phyloP scores from a whole-genome alignment of 92 coral and sea anemone species.

The Actinostola sp. region DNA sequence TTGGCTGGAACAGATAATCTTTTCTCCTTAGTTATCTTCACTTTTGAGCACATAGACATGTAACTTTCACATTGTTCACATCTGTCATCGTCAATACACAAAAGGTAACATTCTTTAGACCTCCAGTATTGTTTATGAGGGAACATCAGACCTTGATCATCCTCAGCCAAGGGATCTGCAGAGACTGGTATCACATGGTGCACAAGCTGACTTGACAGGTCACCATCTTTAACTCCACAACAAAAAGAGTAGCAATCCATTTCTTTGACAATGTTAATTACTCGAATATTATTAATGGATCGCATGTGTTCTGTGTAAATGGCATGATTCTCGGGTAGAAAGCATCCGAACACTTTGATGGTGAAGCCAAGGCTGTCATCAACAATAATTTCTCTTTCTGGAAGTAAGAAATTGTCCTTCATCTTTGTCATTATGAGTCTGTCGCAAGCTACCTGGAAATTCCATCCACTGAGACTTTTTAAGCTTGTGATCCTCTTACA shows the following conservation, averaged over 20 bases:
- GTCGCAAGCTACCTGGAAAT: slow-evolving; percentile 9
- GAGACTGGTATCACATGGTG: slow-evolving; percentile 34
- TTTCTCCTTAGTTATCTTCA: no score
- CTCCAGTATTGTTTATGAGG: slow-evolving; percentile 22
- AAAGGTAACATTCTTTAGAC: slow-evolving; percentile 25
- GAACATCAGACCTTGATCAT: neutral
- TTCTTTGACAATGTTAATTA: slow-evolving; percentile 8
- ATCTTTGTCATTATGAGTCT: slow-evolving; percentile 26
- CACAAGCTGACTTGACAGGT: neutral
- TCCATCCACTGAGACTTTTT: slow-evolving; percentile 39
- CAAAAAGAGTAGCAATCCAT: slow-evolving; percentile 15
- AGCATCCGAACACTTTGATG: slow-evolving; percentile 27
- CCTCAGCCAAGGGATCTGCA: slow-evolving; percentile 22
- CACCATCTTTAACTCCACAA: slow-evolving; percentile 11
- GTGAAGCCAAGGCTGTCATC: slow-evolving; percentile 32
- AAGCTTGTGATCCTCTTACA: slow-evolving; percentile 14
- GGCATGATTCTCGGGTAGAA: neutral
- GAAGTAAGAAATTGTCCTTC: slow-evolving; percentile 10
- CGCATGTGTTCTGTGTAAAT: neutral
- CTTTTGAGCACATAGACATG: no score
- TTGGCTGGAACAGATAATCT: no score
- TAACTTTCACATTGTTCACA: no score
- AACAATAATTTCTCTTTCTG: slow-evolving; percentile 27
- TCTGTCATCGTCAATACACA: neutral
- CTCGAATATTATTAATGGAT: neutral